Evolutionary conservation across 2,113 vertebrate genomes (phyloP), one percentile per base, ranked within the genome.

Genomic region (Atractosteus spatula): DNA sequence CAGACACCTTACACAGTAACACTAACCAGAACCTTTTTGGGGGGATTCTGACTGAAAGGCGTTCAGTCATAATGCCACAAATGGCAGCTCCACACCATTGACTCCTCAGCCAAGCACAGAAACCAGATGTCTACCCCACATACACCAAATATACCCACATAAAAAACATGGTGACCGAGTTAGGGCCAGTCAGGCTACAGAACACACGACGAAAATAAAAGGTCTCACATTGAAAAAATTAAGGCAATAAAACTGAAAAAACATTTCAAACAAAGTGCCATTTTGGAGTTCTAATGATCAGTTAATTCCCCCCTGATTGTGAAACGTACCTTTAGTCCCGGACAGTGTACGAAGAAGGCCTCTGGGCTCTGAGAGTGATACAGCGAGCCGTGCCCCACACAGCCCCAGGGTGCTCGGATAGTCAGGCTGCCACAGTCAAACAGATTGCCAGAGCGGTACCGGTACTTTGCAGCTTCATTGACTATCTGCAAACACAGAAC

Each of bases 351-450:
- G 76, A 99, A 99, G 88, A 98, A 99, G 14, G 97, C 96, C 83
- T 99, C 97, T 0, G 97, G 97, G 83, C 95, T 95, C 81, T 99
- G 97, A 64, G 97, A 99, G 84, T 99, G 97, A 83, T 99, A 99
- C 0, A 99, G 88, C 0, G 95, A 95, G 68, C 97, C 97, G 0
- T 99, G 97, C 13, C 97, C 97, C 2, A 99, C 97, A 67, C 96
- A 99, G 14, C 97, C 97, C 97, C 96, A 99, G 0, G 97, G 97
- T 42, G 97, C 91, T 55, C 97, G 91, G 71, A 99, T 98, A 55
- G 97, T 99, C 76, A 99, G 93, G 77, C 84, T 96, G 42, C 97
- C 97, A 67, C 96, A 99, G 72, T 99, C 94, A 62, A 94, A 99
- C 77, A 98, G 78, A 84, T 98, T 95, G 14, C 96, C 97, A 7